These are phyloP conservation scores for Stenchaetothrips biformis DNA, from an alignment of 2,888 invertebrate genomes.

Conservation along the genomic window DNA sequence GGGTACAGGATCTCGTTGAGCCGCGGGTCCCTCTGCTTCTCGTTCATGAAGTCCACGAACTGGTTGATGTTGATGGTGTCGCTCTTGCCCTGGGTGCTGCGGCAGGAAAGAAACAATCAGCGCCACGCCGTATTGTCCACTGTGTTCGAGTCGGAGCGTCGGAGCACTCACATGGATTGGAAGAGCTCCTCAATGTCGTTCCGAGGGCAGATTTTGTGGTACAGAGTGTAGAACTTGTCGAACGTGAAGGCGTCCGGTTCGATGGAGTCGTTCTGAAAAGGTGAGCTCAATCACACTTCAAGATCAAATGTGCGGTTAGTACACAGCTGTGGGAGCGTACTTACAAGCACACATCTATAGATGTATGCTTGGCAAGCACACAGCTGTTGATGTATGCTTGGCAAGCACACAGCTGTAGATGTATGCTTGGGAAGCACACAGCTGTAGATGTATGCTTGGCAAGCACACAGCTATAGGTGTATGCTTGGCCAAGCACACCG, in stretches of 20 bases:
- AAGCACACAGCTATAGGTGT: too few relatives aligned
- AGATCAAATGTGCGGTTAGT: too few relatives aligned
- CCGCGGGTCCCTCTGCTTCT: conserved; percentile 95
- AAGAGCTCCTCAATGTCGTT: conserved; percentile 98
- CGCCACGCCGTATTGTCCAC: not conserved
- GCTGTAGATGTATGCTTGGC: too few relatives aligned
- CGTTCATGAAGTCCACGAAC: conserved; percentile 89
- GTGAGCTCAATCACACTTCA: conserved; percentile 32
- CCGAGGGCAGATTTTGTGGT: conserved; percentile 97
- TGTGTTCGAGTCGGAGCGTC: too few relatives aligned
- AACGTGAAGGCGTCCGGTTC: conserved; percentile 93
- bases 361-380: too few relatives aligned
- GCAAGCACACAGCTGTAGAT: too few relatives aligned
- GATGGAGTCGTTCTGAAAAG: conserved; percentile 78
- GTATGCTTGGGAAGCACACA: too few relatives aligned
- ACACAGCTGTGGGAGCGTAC: too few relatives aligned
- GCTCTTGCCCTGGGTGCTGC: conserved; percentile 83
- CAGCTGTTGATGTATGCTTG: too few relatives aligned
- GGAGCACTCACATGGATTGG: conserved; percentile 77
- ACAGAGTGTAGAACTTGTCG: conserved; percentile 96
- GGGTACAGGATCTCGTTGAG: conserved; percentile 98
- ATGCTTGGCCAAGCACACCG: too few relatives aligned
- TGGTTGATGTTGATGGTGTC: conserved; percentile 82
- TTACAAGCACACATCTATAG: too few relatives aligned
- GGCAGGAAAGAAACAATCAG: conserved; percentile 39